Conservation (phyloP, 2,113 vertebrate genomes). For the Plestiodon gilberti region DNA sequence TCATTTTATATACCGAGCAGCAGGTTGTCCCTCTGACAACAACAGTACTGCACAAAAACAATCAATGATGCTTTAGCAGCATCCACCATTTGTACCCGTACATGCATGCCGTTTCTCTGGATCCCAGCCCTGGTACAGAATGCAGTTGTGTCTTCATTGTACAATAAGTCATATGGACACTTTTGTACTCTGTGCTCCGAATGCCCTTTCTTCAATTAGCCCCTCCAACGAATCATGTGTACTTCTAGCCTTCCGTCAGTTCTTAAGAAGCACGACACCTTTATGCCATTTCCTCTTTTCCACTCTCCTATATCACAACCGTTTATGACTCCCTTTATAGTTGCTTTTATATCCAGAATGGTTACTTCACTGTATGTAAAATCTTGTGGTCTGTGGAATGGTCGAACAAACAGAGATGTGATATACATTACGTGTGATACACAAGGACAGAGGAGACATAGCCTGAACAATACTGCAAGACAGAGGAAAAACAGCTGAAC, state of each 20-base stretch:
- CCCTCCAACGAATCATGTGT: background rate
- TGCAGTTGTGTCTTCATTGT: background rate
- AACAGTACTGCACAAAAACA: background rate
- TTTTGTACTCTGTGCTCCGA: slow-evolving; percentile 7
- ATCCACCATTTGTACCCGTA: background rate
- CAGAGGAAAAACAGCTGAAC: background rate
- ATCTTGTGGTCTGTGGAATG: slow-evolving; percentile 59
- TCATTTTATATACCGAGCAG: background rate
- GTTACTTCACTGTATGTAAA: slow-evolving; percentile 54
- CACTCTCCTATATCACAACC: slow-evolving; percentile 44
- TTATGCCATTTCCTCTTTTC: slow-evolving; percentile 30
- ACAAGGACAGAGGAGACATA: slow-evolving; percentile 4
- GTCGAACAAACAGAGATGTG: slow-evolving; percentile 53
- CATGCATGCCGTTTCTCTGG: background rate
- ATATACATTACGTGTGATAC: slow-evolving; percentile 18
- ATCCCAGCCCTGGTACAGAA: background rate
- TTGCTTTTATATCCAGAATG: slow-evolving; percentile 51
- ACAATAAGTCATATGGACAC: rapidly evolving
- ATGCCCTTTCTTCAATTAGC: slow-evolving; percentile 3
- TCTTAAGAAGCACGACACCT: slow-evolving; percentile 38
- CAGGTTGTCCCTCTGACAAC: no score
- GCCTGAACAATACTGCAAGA: background rate
- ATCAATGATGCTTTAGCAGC: background rate
- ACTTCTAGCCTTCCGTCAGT: slow-evolving; percentile 23
- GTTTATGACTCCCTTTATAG: slow-evolving; percentile 58